Evolutionary conservation across 2,888 invertebrate genomes (phyloP).

Genomic region (Tetramorium bicarinatum): DNA sequence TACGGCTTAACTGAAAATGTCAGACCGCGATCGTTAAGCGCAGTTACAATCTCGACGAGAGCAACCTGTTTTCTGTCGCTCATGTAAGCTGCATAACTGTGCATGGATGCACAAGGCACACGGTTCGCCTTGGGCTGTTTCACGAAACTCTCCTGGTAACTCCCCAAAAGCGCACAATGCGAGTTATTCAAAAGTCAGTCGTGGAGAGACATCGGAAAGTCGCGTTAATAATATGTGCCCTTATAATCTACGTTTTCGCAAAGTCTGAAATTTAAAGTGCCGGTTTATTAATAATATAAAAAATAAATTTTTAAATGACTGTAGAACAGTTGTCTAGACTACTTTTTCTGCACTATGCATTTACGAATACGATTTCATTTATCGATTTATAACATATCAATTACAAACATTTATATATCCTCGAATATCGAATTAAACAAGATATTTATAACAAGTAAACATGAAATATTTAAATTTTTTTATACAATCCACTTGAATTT

Average conservation of each 20-base stretch:
- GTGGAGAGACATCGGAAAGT: conserved; percentile 25
- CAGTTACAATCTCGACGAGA: conserved; percentile 51
- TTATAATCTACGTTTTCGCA: neutral
- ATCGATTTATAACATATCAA: too few relatives aligned
- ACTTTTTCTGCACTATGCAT: neutral
- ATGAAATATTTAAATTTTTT: conserved; percentile 5
- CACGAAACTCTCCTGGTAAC: conserved; percentile 43
- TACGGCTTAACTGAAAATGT: conserved; percentile 54
- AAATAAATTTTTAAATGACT: neutral
- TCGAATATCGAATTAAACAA: neutral
- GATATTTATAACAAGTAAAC: neutral
- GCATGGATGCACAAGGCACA: conserved; percentile 35
- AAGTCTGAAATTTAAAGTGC: neutral
- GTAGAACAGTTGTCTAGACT: neutral
- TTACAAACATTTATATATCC: neutral
- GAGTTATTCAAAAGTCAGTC: conserved; percentile 41
- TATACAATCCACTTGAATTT: neutral
- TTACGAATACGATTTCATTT: neutral
- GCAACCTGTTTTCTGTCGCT: conserved; percentile 36
- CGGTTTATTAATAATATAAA: neutral
- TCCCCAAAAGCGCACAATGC: conserved; percentile 30
- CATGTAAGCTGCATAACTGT: conserved; percentile 39
- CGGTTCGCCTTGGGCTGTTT: conserved; percentile 50
- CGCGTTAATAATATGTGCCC: neutral
- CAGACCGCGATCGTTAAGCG: conserved; percentile 48